Base-by-base conservation (phyloP, 2,797 vertebrate species). In the Gorsachius magnificus region DNA sequence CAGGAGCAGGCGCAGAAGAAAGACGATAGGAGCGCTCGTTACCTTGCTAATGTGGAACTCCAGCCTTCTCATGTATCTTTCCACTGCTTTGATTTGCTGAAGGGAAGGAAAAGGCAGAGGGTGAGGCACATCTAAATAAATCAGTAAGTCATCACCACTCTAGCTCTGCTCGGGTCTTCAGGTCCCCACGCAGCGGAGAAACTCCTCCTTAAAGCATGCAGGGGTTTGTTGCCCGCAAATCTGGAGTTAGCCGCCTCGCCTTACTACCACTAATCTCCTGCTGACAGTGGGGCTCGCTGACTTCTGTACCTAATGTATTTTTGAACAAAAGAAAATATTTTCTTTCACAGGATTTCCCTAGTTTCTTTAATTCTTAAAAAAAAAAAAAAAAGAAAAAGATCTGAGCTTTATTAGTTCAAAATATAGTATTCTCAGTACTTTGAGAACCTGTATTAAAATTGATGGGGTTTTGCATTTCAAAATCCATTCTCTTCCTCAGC, bases 31-130 rank as follows among this genome's bases (percentile, higher is more conserved):
- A 90, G 50, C 4, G 14, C 36, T 70, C 16, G 5, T 98, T 98
- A 99, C 99, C 99, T 99, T 99, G 97, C 99, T 99, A 71, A 99
- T 99, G 97, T 99, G 99, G 96, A 99, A 99, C 98, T 99, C 99
- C 97, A 99, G 98, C 75, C 99, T 99, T 91, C 99, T 98, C 98
- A 99, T 99, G 97, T 99, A 99, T 89, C 99, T 97, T 95, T 99
- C 99, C 2, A 99, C 99, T 0, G 98, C 98, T 98, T 99, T 99
- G 93, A 99, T 99, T 99, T 99, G 99, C 99, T 99, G 98, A 97
- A 96, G 92, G 95, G 89, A 96, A 95, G 53, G 64, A 83, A 95
- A 90, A 96, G 53, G 69, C 50, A 66, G 77, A 84, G 46, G 77
- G 90, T 95, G 85, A 96, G 92, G 54, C 86, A 53, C 17, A 46